Percentiles rank a stretch among this genome's conserved stretches.
Evolutionary conservation across 2,113 vertebrate species (phyloP).

Genomic region (Dasyprocta punctata): DNA sequence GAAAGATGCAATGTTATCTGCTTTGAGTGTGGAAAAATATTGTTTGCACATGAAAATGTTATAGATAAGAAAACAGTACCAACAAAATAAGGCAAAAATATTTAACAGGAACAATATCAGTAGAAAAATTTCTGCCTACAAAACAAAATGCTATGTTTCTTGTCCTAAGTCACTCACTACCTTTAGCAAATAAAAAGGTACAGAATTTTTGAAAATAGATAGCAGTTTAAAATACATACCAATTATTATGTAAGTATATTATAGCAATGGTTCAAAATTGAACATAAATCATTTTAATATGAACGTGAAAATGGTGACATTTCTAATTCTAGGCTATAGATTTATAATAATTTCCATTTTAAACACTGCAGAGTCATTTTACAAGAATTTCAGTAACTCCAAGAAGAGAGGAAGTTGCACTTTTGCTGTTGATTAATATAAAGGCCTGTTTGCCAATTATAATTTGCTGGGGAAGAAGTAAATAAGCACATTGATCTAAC

Average conservation of each 20-base stretch:
- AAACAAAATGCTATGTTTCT: not conserved
- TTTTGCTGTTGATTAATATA: not conserved
- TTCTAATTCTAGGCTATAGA: not conserved
- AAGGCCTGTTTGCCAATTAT: not conserved
- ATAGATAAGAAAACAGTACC: not conserved
- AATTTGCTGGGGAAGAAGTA: not conserved
- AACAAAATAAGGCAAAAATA: slow-evolving; percentile 6
- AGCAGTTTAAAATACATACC: not conserved
- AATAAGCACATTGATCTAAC: not conserved
- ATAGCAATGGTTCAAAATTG: not conserved
- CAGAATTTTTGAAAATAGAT: not conserved
- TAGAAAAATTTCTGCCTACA: not conserved
- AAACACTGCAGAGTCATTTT: not conserved
- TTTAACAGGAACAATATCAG: not conserved
- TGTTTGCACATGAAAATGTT: not conserved
- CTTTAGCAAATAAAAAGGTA: not conserved
- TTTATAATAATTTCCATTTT: not conserved
- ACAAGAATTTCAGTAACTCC: not conserved
- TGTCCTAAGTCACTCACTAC: not conserved
- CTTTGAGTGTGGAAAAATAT: not conserved
- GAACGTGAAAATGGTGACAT: not conserved
- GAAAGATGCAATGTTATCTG: not conserved
- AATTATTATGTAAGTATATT: not conserved
- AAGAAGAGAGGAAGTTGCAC: not conserved
- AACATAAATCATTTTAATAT: not conserved